Conservation (phyloP, 2,113 vertebrate species). For the Phrynosoma blainvillii region DNA sequence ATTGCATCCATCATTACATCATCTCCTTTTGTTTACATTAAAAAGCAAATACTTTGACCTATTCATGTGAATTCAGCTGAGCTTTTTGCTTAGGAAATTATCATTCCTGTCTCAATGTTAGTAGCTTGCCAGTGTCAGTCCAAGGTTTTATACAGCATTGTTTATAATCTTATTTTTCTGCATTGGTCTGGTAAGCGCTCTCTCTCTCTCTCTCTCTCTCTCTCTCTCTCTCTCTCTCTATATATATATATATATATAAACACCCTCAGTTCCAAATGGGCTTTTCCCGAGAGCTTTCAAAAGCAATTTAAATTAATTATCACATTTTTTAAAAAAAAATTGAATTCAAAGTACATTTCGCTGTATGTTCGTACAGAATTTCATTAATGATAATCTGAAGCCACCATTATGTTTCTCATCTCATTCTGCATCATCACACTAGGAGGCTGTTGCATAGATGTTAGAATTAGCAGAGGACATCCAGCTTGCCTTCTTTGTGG, state of each 20-base stretch:
- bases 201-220: too few relatives aligned
- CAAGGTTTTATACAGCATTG: neutral
- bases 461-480: neutral
- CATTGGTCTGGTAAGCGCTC: neutral
- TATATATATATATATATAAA: too few relatives aligned
- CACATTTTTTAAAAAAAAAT: neutral
- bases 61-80: neutral
- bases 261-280: neutral
- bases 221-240: too few relatives aligned
- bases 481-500: neutral
- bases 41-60: slow-evolving; percentile 18
- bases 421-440: neutral
- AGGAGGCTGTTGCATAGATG: neutral
- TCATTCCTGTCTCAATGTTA: neutral
- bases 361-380: too few relatives aligned
- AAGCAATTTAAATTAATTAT: neutral
- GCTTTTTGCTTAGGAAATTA: neutral
- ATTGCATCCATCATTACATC: neutral
- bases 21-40: neutral
- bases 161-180: neutral
- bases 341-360: neutral
- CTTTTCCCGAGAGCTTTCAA: neutral
- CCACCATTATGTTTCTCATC: neutral
- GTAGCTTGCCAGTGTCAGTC: neutral
- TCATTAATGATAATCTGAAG: neutral